Conservation (phyloP, 2,888 invertebrate genomes). For the Muscina levida region DNA sequence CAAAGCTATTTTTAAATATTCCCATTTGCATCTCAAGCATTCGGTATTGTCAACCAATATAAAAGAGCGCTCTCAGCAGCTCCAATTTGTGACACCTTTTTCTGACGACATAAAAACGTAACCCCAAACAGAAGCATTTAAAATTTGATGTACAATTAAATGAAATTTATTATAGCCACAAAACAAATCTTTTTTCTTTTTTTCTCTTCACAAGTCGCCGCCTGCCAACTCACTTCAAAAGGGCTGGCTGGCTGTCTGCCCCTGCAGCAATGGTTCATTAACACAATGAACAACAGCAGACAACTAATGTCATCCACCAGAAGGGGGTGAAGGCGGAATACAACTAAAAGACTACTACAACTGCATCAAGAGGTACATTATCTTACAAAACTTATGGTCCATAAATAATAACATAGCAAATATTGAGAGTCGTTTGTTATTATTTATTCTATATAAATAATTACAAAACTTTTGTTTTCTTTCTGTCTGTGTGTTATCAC, state of each 20-base stretch:
- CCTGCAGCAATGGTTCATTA: slow-evolving; percentile 45
- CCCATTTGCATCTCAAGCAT: neutral
- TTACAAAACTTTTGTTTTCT: too few relatives aligned
- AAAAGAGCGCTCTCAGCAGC: neutral
- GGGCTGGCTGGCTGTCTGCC: neutral
- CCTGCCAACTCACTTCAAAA: slow-evolving; percentile 6
- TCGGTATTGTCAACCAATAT: neutral
- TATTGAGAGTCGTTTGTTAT: too few relatives aligned
- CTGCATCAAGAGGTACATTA: too few relatives aligned
- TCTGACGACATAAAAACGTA: neutral
- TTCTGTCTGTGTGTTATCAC: too few relatives aligned
- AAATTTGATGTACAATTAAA: slow-evolving; percentile 24
- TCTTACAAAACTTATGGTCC: too few relatives aligned
- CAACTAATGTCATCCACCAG: neutral
- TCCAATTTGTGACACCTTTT: neutral
- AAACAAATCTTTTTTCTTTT: slow-evolving; percentile 6
- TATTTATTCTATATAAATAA: too few relatives aligned
- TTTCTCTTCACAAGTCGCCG: slow-evolving; percentile 2
- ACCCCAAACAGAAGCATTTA: neutral
- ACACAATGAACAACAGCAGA: slow-evolving; percentile 19
- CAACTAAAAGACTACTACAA: too few relatives aligned
- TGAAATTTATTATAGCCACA: slow-evolving; percentile 27
- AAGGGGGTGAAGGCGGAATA: too few relatives aligned
- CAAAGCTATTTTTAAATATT: too few relatives aligned
- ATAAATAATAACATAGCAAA: too few relatives aligned